Evolutionary conservation across 2,888 invertebrate species (phyloP), one percentile per base, ranked within the genome.

Genomic region (Brenthis daphne): DNA sequence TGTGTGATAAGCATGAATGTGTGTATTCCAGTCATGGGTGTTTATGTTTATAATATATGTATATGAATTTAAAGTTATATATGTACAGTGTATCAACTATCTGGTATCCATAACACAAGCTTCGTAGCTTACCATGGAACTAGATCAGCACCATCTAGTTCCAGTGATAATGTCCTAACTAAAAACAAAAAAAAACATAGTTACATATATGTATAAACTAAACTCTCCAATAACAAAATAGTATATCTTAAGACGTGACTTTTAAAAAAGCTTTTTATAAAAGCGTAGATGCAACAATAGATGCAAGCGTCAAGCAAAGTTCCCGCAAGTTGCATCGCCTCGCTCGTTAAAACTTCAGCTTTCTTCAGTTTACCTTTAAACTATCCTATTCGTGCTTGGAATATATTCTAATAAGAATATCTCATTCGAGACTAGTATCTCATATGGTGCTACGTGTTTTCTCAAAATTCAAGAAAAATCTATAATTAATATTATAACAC

Each of bases 281-380:
- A 61, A 63, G 61, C 48, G 60, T 67, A 61, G 61, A 53, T 29
- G 56, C 61, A 61, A 67, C 50, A 67, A 56, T 53, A 47, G 57
- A 57, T 47, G 24, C 67, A 48, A 61, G 60, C 66, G 54, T 66
- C 67, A 51, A 47, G 37, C 55, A 16, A 48, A 63, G 50, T 65
- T 63, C 56, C 51, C 29, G 37, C 55, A 64, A 66, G 65, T 57
- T 61, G 55, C 70, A 43, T 61, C 73, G 75, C 71, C 60, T 64
- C 74, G 77, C 77, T 78, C 73, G 77, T 77, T 77, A 77, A 73
- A 76, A 76, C 73, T 76, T 77, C 56, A 43, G 54, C 67, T 69
- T 69, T 61, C 68, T 71, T 72, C 54, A 69, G 73, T 70, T 74
- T 74, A 73, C 74, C 74, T 75, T 71, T 75, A 68, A 73, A 72